These are phyloP conservation scores for Tychaedon coryphoeus DNA, from an alignment of 2,113 vertebrate species.

Conservation along the genomic window DNA sequence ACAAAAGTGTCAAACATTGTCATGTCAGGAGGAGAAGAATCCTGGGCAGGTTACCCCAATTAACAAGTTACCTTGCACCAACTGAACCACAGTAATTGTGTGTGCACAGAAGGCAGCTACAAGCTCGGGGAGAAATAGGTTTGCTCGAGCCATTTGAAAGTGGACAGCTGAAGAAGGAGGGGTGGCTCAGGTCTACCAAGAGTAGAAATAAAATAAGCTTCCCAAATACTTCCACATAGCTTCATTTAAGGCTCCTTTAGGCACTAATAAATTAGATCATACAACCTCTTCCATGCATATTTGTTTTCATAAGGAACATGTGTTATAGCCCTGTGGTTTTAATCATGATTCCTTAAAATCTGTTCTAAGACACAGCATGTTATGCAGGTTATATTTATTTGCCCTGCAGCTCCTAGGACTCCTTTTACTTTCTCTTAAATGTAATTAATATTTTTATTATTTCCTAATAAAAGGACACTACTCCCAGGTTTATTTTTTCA, in stretches of 20 bases:
- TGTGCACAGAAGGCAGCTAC: not conserved
- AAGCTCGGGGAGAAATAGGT: not conserved
- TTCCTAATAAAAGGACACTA: not conserved
- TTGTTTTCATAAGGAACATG: not conserved
- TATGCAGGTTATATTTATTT: not conserved
- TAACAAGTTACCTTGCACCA: not conserved
- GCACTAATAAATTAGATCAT: not conserved
- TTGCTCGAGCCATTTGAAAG: not conserved
- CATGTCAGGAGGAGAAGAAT: not conserved
- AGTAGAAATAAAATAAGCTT: not conserved
- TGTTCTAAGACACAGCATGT: not conserved
- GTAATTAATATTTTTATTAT: not conserved
- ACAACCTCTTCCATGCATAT: not conserved
- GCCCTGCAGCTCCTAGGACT: not conserved
- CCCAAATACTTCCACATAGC: not conserved
- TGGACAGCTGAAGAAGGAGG: not conserved
- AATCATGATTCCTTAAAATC: not conserved
- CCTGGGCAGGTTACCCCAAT: not conserved
- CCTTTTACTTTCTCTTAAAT: not conserved
- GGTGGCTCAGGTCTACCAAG: not conserved
- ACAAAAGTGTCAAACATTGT: constrained; percentile 5
- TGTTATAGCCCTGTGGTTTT: not conserved
- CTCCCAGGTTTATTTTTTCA: not conserved
- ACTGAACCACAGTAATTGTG: not conserved
- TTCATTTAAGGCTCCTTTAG: not conserved